A percentile compares a stretch with the other conserved stretches of the same genome.
Conservation (phyloP, 2,888 invertebrate genomes). For the Drosophila ustulata region DNA sequence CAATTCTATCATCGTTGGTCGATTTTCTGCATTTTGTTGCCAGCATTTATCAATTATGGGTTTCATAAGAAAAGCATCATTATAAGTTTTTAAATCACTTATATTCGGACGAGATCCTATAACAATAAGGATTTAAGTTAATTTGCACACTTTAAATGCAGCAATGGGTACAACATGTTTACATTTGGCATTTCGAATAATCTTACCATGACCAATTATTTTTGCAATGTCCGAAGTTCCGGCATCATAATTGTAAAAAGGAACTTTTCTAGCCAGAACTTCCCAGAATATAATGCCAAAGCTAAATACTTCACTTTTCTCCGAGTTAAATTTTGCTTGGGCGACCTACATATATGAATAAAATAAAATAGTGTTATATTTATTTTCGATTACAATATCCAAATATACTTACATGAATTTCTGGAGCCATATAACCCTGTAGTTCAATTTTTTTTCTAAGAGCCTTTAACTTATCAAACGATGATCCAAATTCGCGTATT, state of each 20-base stretch:
- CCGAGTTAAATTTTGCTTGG: background rate
- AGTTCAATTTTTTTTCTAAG: background rate
- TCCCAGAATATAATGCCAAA: background rate
- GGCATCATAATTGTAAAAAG: background rate
- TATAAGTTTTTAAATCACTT: background rate
- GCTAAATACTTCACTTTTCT: background rate
- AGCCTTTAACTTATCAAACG: background rate
- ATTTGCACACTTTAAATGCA: background rate
- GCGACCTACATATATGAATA: background rate
- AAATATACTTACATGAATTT: background rate
- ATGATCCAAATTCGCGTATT: background rate
- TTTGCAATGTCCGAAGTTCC: background rate
- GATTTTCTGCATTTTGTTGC: background rate
- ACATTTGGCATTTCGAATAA: background rate
- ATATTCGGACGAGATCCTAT: background rate
- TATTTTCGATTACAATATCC: no score
- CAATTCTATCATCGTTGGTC: slow-evolving; percentile 3
- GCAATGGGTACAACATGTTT: background rate
- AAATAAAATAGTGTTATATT: background rate
- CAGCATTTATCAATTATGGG: slow-evolving; percentile 6
- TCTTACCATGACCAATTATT: background rate
- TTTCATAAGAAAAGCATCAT: background rate
- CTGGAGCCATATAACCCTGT: background rate
- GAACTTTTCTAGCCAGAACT: background rate
- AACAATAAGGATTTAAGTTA: background rate